Evolutionary conservation across 2,797 vertebrate genomes (phyloP).

Genomic region (Lithobates sylvaticus): DNA sequence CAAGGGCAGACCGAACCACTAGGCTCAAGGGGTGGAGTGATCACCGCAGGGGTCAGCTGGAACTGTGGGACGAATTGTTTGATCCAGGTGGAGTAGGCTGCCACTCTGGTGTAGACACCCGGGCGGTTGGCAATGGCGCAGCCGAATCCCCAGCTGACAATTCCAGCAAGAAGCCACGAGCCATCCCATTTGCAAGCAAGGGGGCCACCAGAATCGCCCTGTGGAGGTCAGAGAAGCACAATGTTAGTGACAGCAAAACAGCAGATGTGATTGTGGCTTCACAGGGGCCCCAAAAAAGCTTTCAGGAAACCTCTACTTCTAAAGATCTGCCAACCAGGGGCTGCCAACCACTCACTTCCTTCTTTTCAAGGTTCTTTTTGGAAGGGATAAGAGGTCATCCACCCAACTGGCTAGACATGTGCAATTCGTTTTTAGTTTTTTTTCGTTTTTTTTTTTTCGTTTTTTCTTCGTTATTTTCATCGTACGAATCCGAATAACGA

Average conservation of each 20-base stretch:
- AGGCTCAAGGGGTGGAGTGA: neutral
- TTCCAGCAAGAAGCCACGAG: slow-evolving; percentile 92
- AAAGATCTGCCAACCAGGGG: too few relatives aligned
- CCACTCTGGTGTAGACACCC: slow-evolving; percentile 94
- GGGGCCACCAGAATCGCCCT: neutral
- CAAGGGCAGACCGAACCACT: neutral
- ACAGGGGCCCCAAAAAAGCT: too few relatives aligned
- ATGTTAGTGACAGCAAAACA: neutral
- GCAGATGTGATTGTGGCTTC: too few relatives aligned
- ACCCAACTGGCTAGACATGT: too few relatives aligned
- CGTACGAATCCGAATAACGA: too few relatives aligned
- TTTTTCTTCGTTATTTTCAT: too few relatives aligned
- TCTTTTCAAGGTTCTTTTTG: too few relatives aligned
- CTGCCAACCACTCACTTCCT: too few relatives aligned
- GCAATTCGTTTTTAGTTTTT: too few relatives aligned
- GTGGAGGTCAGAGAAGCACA: neutral
- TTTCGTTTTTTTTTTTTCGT: too few relatives aligned
- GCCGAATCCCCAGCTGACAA: slow-evolving; percentile 96
- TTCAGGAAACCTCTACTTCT: too few relatives aligned
- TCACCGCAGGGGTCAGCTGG: slow-evolving; percentile 18
- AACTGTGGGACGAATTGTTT: neutral
- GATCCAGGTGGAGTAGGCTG: slow-evolving; percentile 90
- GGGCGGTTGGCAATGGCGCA: slow-evolving; percentile 93
- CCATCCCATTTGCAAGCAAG: slow-evolving; percentile 68
- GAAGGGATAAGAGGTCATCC: too few relatives aligned